phyloP scores from a whole-genome alignment of 2,888 invertebrate genomes.

The Calliscelio sp. region DNA sequence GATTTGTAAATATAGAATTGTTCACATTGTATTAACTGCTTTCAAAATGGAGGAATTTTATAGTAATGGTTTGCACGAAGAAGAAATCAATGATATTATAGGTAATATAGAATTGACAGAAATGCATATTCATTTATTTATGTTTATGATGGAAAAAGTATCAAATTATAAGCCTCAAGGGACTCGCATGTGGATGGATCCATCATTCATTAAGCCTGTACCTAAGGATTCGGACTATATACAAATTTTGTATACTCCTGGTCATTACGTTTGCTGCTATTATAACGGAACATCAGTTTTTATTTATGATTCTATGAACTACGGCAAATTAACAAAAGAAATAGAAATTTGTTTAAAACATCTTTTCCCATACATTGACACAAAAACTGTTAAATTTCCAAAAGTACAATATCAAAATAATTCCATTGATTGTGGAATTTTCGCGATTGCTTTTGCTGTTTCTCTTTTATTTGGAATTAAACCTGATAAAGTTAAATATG shows the following conservation, averaged over 20 bases:
- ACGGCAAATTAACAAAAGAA: constrained; percentile 9
- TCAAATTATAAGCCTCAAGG: constrained; percentile 16
- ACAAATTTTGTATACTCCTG: constrained; percentile 33
- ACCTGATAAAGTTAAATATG: constrained; percentile 26
- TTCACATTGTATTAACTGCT: no score
- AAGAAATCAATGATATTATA: constrained; percentile 15
- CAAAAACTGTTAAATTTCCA: constrained; percentile 23
- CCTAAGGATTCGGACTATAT: constrained; percentile 12
- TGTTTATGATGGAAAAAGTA: neutral
- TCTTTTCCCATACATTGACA: constrained; percentile 23
- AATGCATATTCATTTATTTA: constrained; percentile 25
- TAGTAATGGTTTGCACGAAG: neutral
- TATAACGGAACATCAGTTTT: constrained; percentile 22
- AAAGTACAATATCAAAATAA: constrained; percentile 38
- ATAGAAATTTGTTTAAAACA: constrained; percentile 3
- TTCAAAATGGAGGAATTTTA: neutral
- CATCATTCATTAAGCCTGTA: constrained; percentile 66
- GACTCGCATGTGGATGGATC: constrained; percentile 21
- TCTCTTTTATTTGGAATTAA: constrained; percentile 27
- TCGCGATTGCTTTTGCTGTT: constrained; percentile 28
- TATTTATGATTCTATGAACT: constrained; percentile 35
- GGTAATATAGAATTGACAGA: neutral
- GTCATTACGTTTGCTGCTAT: constrained; percentile 25
- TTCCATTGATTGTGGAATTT: constrained; percentile 36
- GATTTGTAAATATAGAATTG: no score